Evolutionary conservation across 2,797 vertebrate genomes (phyloP).

Genomic region (Calcarius lapponicus): DNA sequence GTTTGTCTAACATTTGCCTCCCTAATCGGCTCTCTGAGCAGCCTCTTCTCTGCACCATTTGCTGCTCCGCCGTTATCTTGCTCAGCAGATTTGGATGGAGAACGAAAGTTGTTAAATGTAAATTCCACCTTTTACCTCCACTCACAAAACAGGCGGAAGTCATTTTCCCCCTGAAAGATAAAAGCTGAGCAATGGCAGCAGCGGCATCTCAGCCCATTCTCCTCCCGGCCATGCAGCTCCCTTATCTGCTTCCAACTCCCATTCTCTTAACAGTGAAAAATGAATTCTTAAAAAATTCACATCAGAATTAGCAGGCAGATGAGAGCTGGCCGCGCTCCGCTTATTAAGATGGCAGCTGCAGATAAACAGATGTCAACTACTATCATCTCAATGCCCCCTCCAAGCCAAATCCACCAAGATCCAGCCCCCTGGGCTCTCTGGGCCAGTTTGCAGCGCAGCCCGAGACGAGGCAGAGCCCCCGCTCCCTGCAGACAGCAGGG

Average conservation of each 20-base stretch:
- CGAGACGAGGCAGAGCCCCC: rapidly evolving
- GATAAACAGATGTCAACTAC: conserved; percentile 60
- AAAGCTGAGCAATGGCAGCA: conserved; percentile 61
- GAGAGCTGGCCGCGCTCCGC: conserved; percentile 10
- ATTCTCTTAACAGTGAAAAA: conserved; percentile 64
- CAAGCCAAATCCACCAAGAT: conserved; percentile 20
- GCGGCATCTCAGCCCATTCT: conserved; percentile 10
- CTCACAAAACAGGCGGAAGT: conserved; percentile 49
- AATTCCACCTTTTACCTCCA: conserved; percentile 69
- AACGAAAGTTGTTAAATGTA: conserved; percentile 66
- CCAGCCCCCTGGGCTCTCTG: neutral
- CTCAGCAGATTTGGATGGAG: conserved; percentile 66
- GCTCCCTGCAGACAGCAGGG: neutral
- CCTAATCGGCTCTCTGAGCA: conserved; percentile 62
- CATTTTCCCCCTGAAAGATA: conserved; percentile 57
- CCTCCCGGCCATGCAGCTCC: conserved; percentile 4
- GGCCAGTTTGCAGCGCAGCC: neutral
- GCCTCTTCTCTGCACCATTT: conserved; percentile 66
- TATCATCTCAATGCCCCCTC: conserved; percentile 50
- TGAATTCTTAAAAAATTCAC: conserved; percentile 58
- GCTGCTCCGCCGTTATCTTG: conserved; percentile 46
- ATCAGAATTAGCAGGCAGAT: conserved; percentile 56
- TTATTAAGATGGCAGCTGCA: conserved; percentile 61
- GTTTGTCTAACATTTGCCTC: conserved; percentile 68
- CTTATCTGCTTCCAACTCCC: conserved; percentile 55